phyloP scores from a whole-genome alignment of 2,797 vertebrate species.

The Enteromius fasciolatus region DNA sequence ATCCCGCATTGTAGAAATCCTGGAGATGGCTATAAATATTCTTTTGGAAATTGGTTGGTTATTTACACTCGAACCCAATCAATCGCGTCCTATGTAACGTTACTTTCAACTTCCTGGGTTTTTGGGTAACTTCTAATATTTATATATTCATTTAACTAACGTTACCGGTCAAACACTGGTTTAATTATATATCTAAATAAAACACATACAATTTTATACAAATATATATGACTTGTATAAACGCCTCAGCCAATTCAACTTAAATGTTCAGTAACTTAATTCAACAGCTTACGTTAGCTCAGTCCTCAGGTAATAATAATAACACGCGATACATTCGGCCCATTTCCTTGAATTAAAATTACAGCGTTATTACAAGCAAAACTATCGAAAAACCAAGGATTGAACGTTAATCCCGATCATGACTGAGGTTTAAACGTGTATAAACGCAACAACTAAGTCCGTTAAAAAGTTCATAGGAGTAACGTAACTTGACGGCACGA shows the following conservation, averaged over 20 bases:
- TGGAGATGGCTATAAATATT: not conserved
- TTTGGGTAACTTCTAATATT: not conserved
- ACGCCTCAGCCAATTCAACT: not conserved
- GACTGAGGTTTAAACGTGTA: not conserved
- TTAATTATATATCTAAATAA: not conserved
- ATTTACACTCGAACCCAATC: not conserved
- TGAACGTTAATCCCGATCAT: not conserved
- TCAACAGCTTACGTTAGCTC: not conserved
- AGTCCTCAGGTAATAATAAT: not conserved
- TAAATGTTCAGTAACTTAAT: not conserved
- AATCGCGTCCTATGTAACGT: not conserved
- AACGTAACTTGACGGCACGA: not conserved
- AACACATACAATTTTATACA: not conserved
- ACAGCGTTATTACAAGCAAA: not conserved
- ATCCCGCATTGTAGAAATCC: constrained; percentile 59
- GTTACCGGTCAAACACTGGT: not conserved
- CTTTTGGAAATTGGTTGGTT: not conserved
- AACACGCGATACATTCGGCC: not conserved
- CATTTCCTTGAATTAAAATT: not conserved
- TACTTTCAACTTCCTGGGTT: not conserved
- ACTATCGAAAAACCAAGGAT: not conserved
- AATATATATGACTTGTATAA: not conserved
- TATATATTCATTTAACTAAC: too few species aligned
- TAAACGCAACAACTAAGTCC: not conserved
- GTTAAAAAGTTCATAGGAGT: not conserved